phyloP scores from a whole-genome alignment of 2,888 invertebrate species.

The Zhuqinia jingwanae region DNA sequence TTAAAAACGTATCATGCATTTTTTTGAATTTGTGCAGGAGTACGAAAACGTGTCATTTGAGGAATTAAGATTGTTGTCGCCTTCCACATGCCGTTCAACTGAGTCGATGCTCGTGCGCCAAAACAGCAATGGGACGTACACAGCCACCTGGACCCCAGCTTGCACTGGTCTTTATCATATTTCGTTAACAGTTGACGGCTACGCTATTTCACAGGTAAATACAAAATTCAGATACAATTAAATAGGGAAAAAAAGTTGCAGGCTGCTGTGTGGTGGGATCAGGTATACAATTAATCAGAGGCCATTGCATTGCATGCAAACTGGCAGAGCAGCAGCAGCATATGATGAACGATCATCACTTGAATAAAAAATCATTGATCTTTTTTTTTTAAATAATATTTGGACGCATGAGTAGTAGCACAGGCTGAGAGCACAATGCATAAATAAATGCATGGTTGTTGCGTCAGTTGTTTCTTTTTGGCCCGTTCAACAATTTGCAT shows the following conservation, averaged over 20 bases:
- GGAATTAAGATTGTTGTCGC: constrained; percentile 90
- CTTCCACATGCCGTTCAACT: constrained; percentile 86
- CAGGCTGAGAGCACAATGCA: background rate
- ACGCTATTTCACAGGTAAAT: constrained; percentile 86
- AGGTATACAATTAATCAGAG: background rate
- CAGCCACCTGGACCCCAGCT: constrained; percentile 95
- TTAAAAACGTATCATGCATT: background rate
- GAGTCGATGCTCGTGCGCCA: constrained; percentile 90
- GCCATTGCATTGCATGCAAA: constrained; percentile 34
- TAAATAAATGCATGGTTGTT: background rate
- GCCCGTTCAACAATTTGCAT: constrained; percentile 49
- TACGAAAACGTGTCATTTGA: constrained; percentile 97
- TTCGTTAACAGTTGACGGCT: constrained; percentile 92
- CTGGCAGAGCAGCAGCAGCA: background rate
- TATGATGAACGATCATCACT: background rate
- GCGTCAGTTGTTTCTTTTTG: constrained; percentile 48
- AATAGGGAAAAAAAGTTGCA: background rate
- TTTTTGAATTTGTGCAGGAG: constrained; percentile 82
- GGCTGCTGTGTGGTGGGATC: background rate
- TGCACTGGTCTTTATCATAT: constrained; percentile 94
- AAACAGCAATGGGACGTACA: constrained; percentile 90
- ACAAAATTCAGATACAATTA: background rate
- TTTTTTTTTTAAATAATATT: constrained; percentile 13
- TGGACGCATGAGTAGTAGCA: background rate
- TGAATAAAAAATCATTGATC: constrained; percentile 30